phyloP scores from a whole-genome alignment of 2,797 vertebrate genomes.

The Champsocephalus esox region DNA sequence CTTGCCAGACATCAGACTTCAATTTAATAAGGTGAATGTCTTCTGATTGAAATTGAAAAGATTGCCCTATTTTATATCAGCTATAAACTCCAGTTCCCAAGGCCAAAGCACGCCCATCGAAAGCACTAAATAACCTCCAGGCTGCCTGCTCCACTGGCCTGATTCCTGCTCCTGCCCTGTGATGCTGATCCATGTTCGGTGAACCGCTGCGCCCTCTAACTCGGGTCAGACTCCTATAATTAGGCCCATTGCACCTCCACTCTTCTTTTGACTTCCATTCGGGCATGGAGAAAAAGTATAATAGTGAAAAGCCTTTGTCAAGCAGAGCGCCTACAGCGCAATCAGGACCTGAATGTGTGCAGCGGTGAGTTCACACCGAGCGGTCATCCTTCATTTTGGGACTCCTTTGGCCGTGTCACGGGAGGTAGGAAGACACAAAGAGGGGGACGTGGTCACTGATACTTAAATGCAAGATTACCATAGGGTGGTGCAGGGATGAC shows the following conservation, averaged over 20 bases:
- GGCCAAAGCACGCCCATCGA: slow-evolving; percentile 18
- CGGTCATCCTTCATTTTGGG: slow-evolving; percentile 8
- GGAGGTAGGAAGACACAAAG: slow-evolving; percentile 20
- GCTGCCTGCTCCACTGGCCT: slow-evolving; percentile 11
- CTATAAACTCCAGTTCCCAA: slow-evolving; percentile 6
- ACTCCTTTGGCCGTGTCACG: slow-evolving; percentile 15
- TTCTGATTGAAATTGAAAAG: neutral
- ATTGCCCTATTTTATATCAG: neutral
- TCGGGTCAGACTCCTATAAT: slow-evolving; percentile 65
- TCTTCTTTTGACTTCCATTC: slow-evolving; percentile 60
- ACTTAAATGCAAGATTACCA: neutral
- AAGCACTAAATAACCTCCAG: slow-evolving; percentile 7
- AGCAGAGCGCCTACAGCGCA: slow-evolving; percentile 33
- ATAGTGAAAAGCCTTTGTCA: slow-evolving; percentile 21
- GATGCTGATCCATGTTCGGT: slow-evolving; percentile 39
- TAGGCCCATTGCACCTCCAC: slow-evolving; percentile 57
- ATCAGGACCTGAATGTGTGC: slow-evolving; percentile 39
- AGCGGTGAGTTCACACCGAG: slow-evolving; percentile 25
- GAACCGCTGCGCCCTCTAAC: slow-evolving; percentile 33
- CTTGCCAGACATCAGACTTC: neutral
- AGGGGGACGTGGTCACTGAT: slow-evolving; percentile 17
- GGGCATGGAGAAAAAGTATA: slow-evolving; percentile 20
- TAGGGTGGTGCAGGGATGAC: neutral
- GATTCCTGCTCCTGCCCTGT: slow-evolving; percentile 18
- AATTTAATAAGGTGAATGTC: neutral